Percentiles rank a stretch among this genome's conserved stretches.
Evolutionary conservation across 1,140 invertebrate species (phyloP).

Genomic region (Macrobrachium rosenbergii): DNA sequence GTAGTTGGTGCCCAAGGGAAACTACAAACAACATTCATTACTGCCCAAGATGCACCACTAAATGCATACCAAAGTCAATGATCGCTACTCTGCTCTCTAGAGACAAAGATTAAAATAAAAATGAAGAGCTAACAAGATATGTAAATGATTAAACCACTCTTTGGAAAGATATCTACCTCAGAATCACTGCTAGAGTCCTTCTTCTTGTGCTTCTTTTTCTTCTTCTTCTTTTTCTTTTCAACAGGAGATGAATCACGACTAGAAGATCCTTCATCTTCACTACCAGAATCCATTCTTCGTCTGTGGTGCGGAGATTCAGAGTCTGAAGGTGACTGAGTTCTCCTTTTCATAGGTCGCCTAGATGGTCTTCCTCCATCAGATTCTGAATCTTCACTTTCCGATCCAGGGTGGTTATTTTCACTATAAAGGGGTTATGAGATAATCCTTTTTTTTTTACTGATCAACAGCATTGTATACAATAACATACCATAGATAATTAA

Average conservation of each 20-base stretch:
- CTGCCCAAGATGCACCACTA: too few relatives aligned
- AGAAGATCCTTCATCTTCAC: slow-evolving; percentile 34
- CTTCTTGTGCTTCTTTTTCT: slow-evolving; percentile 66
- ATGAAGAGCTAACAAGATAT: slow-evolving; percentile 31
- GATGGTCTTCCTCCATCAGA: slow-evolving; percentile 23
- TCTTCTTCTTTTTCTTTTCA: slow-evolving; percentile 65
- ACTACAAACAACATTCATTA: too few relatives aligned
- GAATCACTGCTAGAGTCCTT: slow-evolving; percentile 61
- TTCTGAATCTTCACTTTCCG: slow-evolving; percentile 44
- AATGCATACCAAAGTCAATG: too few relatives aligned
- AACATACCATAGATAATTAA: too few relatives aligned
- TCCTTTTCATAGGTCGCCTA: slow-evolving; percentile 33
- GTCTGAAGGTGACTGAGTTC: slow-evolving; percentile 43
- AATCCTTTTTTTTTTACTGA: background rate
- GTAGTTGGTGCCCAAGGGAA: too few relatives aligned
- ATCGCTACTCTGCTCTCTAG: too few relatives aligned
- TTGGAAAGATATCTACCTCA: slow-evolving; percentile 39
- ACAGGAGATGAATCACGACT: slow-evolving; percentile 58
- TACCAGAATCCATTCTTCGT: slow-evolving; percentile 47
- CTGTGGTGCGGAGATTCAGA: slow-evolving; percentile 49
- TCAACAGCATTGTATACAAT: too few relatives aligned
- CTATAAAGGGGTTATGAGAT: background rate
- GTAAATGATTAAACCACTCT: background rate
- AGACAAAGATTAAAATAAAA: too few relatives aligned
- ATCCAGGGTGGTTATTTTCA: slow-evolving; percentile 30